Percentiles rank a stretch among this genome's conserved stretches.
These are phyloP conservation scores for Cryptomyrus ogoouensis DNA, from an alignment of 2,113 vertebrate species.

Conservation along the genomic window DNA sequence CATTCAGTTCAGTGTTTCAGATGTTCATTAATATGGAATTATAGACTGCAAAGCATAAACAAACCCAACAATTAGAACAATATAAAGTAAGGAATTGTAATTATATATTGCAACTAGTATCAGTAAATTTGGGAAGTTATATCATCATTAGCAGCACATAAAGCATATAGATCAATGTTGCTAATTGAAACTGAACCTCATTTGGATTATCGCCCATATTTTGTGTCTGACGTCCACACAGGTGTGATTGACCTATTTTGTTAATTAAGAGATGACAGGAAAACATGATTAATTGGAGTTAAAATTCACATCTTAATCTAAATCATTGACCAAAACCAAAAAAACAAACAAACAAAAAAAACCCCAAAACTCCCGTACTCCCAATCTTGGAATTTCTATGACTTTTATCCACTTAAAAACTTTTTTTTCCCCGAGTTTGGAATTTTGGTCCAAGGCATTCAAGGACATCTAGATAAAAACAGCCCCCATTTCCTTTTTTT, in stretches of 20 bases:
- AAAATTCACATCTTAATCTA: neutral
- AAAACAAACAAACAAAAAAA: no score
- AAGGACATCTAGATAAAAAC: conserved; percentile 5
- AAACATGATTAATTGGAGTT: neutral
- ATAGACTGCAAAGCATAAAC: neutral
- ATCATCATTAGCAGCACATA: neutral
- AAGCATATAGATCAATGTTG: neutral
- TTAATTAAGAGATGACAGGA: neutral
- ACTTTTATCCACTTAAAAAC: neutral
- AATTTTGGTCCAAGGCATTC: neutral
- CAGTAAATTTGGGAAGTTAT: neutral
- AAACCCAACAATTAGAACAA: neutral
- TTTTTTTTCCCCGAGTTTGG: neutral
- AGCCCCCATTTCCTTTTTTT: neutral
- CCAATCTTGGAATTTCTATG: neutral
- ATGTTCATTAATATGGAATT: neutral
- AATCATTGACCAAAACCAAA: neutral
- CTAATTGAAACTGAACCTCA: neutral
- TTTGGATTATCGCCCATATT: neutral
- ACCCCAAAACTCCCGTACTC: neutral
- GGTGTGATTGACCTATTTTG: neutral
- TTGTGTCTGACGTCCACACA: neutral
- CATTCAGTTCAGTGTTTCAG: neutral
- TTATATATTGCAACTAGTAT: neutral
- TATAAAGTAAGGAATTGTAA: neutral